phyloP scores from a whole-genome alignment of 1,140 invertebrate species.

The Eufriesea mexicana region DNA sequence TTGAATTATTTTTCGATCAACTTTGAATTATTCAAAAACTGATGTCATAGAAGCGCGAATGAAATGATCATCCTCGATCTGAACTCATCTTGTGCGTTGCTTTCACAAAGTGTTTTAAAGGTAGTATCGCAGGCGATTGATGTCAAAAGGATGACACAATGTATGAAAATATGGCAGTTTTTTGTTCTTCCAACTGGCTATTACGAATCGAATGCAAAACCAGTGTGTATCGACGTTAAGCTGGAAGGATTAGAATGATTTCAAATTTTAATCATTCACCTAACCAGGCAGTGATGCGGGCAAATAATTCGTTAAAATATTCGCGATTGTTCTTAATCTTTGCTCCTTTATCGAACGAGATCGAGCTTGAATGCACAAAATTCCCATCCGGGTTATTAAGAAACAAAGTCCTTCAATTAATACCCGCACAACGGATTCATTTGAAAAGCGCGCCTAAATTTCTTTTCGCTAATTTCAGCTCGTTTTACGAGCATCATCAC shows the following conservation, averaged over 20 bases:
- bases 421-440: background rate
- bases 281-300: constrained; percentile 32
- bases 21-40: background rate
- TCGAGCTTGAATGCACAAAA: background rate
- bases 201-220: background rate
- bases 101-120: background rate
- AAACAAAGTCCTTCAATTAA: background rate
- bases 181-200: background rate
- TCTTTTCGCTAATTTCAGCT: background rate
- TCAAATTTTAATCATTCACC: background rate
- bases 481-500: constrained; percentile 21
- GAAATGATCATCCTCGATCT: background rate
- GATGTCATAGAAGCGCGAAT: too few relatives aligned
- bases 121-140: background rate
- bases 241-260: constrained; percentile 2
- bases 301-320: constrained; percentile 6
- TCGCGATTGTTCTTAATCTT: background rate
- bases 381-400: background rate
- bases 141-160: background rate
- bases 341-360: background rate
- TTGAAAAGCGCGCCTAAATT: background rate
- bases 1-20: background rate
- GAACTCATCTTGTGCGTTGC: background rate
- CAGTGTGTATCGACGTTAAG: background rate
- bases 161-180: constrained; percentile 38